Evolutionary conservation across 2,888 invertebrate genomes (phyloP), one percentile per base, ranked within the genome.

Genomic region (Drosophila atroscutellata): DNA sequence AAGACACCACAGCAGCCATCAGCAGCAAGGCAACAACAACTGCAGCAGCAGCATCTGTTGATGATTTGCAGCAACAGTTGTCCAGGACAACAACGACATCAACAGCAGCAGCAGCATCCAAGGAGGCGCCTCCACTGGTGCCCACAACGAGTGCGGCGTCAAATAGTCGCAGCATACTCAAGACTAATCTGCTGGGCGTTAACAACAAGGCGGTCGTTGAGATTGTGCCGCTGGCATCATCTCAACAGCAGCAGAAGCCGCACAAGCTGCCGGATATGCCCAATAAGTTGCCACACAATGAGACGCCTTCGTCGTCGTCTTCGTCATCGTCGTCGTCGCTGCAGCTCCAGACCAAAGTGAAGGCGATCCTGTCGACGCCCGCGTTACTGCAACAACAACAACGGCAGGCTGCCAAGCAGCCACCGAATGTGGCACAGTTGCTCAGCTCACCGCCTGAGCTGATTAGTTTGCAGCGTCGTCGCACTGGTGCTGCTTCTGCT

Each of bases 381-480:
- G 3, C 54, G 18, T 13, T 55, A 13, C 37, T 55, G 50, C 65
- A 24, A 32, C 59, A 84, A 81, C 42, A 50, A 81, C 42, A 55
- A 24, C 20, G 58, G n/a, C 37, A 42, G 45, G 20, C 4, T 24
- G 9, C 66, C 61, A 60, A 67, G 50, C 57, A 24, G 39, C 54
- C 50, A 13, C 58, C 39, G 1, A 80, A 56, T 68, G 71, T 79
- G 52, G 86, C 81, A 7, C 81, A 80, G n/a, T 52, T 91, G 36
- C 82, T 91, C 0, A 91, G 90, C 49, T 86, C 95, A 26, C 95
- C 95, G 0, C 95, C 95, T 0, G 95, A 95, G 75, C 77, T 95
- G 24, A 94, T 95, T 34, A 95, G 95, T 0, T 94, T 95, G 1
- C 94, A 94, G 66, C 94, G 94, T 3, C 55, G 81, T 0, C 94